These are phyloP conservation scores for Rattus rattus DNA, from an alignment of 2,113 vertebrate genomes.

Conservation along the genomic window DNA sequence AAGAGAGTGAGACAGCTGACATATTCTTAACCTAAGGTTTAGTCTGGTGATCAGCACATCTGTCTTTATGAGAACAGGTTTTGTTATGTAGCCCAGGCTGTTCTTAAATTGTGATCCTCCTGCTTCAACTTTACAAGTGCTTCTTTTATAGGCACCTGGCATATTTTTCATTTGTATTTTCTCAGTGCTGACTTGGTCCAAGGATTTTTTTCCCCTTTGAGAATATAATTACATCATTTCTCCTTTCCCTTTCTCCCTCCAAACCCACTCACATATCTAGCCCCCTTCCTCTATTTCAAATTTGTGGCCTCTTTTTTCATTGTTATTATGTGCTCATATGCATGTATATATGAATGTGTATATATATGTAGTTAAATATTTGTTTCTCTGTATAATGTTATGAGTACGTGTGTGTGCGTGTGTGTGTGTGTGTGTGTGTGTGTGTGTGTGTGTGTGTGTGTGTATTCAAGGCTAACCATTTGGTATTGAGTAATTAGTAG, in stretches of 20 bases:
- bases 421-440: not conserved
- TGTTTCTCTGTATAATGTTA: not conserved
- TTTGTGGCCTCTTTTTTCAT: not conserved
- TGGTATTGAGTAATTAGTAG: not conserved
- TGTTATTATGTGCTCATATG: not conserved
- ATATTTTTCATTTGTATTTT: not conserved
- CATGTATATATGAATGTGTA: not conserved
- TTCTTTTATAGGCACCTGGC: not conserved
- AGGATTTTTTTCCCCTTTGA: not conserved
- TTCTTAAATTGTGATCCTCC: not conserved
- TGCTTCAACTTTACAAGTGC: not conserved
- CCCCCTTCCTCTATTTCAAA: not conserved
- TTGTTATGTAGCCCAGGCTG: not conserved
- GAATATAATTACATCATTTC: not conserved
- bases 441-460: not conserved
- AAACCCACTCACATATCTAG: not conserved
- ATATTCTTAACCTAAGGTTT: not conserved
- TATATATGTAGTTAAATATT: not conserved
- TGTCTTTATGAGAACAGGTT: not conserved
- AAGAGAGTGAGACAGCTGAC: not conserved
- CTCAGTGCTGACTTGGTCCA: not conserved
- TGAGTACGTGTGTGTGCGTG: not conserved
- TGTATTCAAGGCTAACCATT: not conserved
- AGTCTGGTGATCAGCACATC: not conserved
- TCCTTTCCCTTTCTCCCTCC: not conserved